Base-by-base conservation (phyloP, 53 echinoderm and acorn worm genomes). In the Astropecten irregularis region DNA sequence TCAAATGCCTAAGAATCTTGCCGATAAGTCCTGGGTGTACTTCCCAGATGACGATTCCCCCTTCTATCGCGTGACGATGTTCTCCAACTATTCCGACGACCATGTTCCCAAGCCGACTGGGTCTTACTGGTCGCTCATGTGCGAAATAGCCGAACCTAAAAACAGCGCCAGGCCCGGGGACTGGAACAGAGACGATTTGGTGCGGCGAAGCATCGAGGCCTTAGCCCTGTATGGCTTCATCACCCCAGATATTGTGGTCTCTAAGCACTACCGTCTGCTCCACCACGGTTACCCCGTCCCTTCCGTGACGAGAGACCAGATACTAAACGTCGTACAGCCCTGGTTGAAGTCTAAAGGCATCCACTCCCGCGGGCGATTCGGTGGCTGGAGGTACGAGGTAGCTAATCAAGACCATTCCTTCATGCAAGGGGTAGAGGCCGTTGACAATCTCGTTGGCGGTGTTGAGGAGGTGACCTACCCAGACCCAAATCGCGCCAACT, bases 21-120 rank as follows among this genome's bases (percentile, higher is more conserved):
- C 66, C 10, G 87, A 68, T n/a, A 87, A 79, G 44, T 87, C 87
- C n/a, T 87, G 87, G 87, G 64, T 87, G 40, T 87, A 87, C 29
- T 87, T 87, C 18, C 87, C 87, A 1, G 87, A 87, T 38, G 26
- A 67, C 1, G 87, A 87, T 68, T 77, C 87, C 14, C 87, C 87
- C 2, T 87, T 87, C 46, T 87, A 87, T 23, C 54, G 87, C 9
- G n/a, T n/a, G n/a, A n/a, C n/a, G n/a, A n/a, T n/a, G n/a, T n/a
- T n/a, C n/a, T n/a, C n/a, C n/a, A n/a, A 4, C 79, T n/a, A n/a
- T n/a, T n/a, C n/a, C n/a, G n/a, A n/a, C n/a, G 3, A 87, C 87
- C 0, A 52, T 87, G 20, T 87, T 87, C 47, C 79, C 87, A 16
- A 87, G 79, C 20, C 79, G 69, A 44, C 79, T 1, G 44, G 56